These are phyloP conservation scores for Drosophila fungiperda DNA, from an alignment of 2,888 invertebrate species.

Conservation along the genomic window DNA sequence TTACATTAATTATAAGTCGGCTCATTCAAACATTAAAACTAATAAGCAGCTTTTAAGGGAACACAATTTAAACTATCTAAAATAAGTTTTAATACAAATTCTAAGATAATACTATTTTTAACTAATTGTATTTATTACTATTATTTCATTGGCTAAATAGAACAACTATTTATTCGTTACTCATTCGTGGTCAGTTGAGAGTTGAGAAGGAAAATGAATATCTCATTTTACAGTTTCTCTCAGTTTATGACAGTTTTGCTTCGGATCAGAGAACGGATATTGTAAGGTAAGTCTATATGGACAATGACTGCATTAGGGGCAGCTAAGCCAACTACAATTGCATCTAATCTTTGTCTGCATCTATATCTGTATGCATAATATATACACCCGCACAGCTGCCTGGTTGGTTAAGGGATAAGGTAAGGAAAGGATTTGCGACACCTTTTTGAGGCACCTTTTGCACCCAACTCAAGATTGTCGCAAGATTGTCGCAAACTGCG, in stretches of 20 bases:
- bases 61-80: background rate
- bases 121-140: background rate
- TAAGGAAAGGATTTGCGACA: constrained; percentile 54
- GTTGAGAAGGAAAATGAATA: background rate
- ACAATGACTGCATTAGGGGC: constrained; percentile 19
- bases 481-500: constrained; percentile 55
- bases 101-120: background rate
- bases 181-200: background rate
- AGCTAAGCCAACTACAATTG: constrained; percentile 29
- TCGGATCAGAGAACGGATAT: constrained; percentile 7
- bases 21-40: background rate
- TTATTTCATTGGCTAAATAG: background rate
- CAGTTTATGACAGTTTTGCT: constrained; percentile 32
- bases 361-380: constrained; percentile 13
- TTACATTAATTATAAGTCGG: background rate
- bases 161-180: too few relatives aligned
- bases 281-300: background rate
- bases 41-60: background rate
- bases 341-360: constrained; percentile 23
- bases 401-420: background rate
- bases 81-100: background rate
- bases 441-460: constrained; percentile 29
- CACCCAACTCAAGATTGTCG: constrained; percentile 37
- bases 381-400: constrained; percentile 49
- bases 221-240: background rate